A percentile compares a stretch with the other conserved stretches of the same genome.
Conservation (phyloP, 64 coral and sea anemone genomes). For the Pachyseris speciosa region DNA sequence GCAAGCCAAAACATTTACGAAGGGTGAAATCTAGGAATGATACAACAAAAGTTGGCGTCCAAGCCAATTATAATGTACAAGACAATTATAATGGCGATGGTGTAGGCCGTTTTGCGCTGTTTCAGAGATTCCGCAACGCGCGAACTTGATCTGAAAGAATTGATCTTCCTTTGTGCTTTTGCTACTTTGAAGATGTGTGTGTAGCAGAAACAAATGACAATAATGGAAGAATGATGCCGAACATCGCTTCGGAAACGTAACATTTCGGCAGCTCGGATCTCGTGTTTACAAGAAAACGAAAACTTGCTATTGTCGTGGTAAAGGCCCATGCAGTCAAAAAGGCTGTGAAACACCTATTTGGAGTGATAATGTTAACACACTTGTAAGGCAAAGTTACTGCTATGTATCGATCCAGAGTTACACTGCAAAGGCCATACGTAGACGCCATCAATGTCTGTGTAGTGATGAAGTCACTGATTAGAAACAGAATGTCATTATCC, state of each 20-base stretch:
- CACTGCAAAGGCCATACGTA: neutral
- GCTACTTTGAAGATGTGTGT: neutral
- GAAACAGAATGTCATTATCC: neutral
- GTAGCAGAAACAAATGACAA: constrained; percentile 4
- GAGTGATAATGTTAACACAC: neutral
- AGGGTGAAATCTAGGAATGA: neutral
- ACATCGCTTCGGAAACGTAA: neutral
- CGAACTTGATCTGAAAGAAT: neutral
- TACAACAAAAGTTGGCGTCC: neutral
- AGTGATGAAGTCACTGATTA: neutral
- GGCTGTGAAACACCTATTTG: neutral
- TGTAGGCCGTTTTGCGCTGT: neutral
- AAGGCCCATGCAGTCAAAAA: neutral
- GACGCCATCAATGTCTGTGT: neutral
- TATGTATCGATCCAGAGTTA: neutral
- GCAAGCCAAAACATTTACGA: neutral
- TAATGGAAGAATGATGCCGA: neutral
- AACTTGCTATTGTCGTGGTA: neutral
- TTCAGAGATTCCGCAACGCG: neutral
- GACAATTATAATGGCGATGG: neutral
- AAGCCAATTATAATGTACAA: neutral
- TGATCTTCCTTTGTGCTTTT: neutral
- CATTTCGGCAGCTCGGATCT: neutral
- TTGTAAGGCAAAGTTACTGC: neutral
- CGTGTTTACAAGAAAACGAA: neutral